These are phyloP conservation scores for Sparidentex hasta DNA, from an alignment of 2,797 vertebrate genomes.

Conservation along the genomic window DNA sequence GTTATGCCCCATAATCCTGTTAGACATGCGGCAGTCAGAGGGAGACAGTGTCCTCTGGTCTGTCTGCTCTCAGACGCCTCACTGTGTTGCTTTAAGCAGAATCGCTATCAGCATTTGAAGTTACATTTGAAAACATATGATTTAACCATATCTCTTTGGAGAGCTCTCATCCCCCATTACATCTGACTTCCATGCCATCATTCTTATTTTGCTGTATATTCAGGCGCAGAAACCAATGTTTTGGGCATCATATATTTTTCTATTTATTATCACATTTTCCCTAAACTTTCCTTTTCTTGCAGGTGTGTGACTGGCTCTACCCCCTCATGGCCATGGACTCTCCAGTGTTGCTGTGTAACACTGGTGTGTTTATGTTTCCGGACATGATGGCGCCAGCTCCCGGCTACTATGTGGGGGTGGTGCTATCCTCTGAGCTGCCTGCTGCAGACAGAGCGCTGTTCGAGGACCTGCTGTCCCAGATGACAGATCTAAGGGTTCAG, in stretches of 20 bases:
- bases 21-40: conserved; percentile 63
- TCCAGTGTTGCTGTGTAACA: conserved; percentile 93
- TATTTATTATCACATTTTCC: background rate
- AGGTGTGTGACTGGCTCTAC: conserved; percentile 99
- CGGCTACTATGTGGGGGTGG: conserved; percentile 94
- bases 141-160: background rate
- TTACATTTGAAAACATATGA: background rate
- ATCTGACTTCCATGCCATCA: background rate
- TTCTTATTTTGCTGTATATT: background rate
- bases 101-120: background rate
- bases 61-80: conserved; percentile 6
- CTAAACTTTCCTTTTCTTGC: conserved; percentile 9
- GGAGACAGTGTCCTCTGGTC: conserved; percentile 45
- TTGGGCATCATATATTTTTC: background rate
- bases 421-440: conserved; percentile 93
- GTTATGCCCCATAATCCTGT: conserved; percentile 65
- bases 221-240: background rate
- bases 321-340: conserved; percentile 93
- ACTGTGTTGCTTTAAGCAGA: conserved; percentile 31
- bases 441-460: conserved; percentile 89
- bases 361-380: conserved; percentile 98
- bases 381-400: conserved; percentile 92
- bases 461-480: conserved; percentile 92
- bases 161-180: background rate
- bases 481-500: conserved; percentile 96